Percentiles rank a stretch among this genome's conserved stretches.
These are phyloP conservation scores for Plagodis dolabraria DNA, from an alignment of 2,888 invertebrate genomes.

Conservation along the genomic window DNA sequence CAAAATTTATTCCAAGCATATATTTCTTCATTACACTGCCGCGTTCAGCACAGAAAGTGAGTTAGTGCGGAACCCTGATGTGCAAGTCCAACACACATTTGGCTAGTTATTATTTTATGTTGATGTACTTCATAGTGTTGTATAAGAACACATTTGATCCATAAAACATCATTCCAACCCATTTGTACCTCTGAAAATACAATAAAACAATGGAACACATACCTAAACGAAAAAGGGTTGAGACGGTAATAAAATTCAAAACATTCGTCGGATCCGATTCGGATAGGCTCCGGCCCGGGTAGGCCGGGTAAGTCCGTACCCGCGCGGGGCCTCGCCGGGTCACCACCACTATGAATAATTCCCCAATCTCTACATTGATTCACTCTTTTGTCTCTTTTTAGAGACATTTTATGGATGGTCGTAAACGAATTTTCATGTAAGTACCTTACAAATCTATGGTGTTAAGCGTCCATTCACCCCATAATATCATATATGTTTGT, in stretches of 20 bases:
- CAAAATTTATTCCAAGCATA: no score
- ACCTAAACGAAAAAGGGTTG: conserved; percentile 41
- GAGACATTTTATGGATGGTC: conserved; percentile 61
- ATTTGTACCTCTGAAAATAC: conserved; percentile 16
- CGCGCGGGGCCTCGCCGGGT: conserved; percentile 46
- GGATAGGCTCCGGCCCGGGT: conserved; percentile 29
- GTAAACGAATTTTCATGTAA: conserved; percentile 51
- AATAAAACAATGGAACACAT: conserved; percentile 30
- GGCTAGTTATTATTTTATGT: no score
- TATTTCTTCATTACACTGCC: no score
- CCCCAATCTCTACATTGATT: conserved; percentile 68
- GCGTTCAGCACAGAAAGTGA: no score
- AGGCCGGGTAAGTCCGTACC: conserved; percentile 12
- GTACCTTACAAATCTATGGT: not conserved
- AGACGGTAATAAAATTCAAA: conserved; percentile 54
- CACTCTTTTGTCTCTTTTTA: conserved; percentile 65
- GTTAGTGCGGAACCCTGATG: no score
- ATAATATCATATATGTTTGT: not conserved
- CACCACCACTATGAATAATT: conserved; percentile 65
- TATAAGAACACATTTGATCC: not conserved
- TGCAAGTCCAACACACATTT: no score
- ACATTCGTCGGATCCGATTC: conserved; percentile 50
- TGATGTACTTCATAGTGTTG: no score
- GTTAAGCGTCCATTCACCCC: not conserved
- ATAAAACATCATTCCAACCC: conserved; percentile 6